These are phyloP conservation scores for Drosophila sucinea DNA, from an alignment of 1,140 invertebrate genomes.

Conservation along the genomic window DNA sequence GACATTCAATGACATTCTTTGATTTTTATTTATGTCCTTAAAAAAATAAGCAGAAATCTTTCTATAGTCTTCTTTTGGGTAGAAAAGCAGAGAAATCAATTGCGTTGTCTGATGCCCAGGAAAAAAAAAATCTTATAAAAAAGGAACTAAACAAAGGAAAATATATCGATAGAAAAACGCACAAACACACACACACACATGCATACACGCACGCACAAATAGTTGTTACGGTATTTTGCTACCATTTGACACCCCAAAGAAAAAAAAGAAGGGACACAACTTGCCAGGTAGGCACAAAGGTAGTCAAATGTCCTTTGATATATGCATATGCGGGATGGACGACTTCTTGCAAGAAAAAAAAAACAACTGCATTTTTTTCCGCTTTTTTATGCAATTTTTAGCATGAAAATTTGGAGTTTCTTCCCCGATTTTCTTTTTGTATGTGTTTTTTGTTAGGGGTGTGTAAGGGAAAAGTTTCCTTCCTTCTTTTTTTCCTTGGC, in stretches of 20 bases:
- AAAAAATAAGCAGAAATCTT: conserved; percentile 16
- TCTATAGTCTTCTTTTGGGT: conserved; percentile 50
- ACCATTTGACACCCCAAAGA: conserved; percentile 70
- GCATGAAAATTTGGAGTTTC: conserved; percentile 65
- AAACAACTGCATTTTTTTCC: conserved; percentile 42
- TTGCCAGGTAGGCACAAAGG: conserved; percentile 48
- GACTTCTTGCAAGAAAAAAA: conserved; percentile 10
- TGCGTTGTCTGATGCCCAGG: conserved; percentile 63
- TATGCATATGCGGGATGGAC: conserved; percentile 54
- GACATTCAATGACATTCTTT: conserved; percentile 69
- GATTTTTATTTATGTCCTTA: conserved; percentile 73
- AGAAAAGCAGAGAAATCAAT: conserved; percentile 76
- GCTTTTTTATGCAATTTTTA: conserved; percentile 76
- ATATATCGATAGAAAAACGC: conserved; percentile 23
- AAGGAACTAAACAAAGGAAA: conserved; percentile 60
- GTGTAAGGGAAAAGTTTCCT: conserved; percentile 35
- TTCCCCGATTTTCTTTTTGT: conserved; percentile 13
- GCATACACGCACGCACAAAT: conserved; percentile 9
- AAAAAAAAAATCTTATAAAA: conserved; percentile 65
- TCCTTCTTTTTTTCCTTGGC: conserved; percentile 50
- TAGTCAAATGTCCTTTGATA: conserved; percentile 29
- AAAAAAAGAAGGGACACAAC: conserved; percentile 37
- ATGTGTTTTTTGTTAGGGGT: conserved; percentile 31
- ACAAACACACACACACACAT: conserved; percentile 14
- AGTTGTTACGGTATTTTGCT: conserved; percentile 63